phyloP scores from a whole-genome alignment of 2,888 invertebrate genomes.

The Barypeithes pellucidus region DNA sequence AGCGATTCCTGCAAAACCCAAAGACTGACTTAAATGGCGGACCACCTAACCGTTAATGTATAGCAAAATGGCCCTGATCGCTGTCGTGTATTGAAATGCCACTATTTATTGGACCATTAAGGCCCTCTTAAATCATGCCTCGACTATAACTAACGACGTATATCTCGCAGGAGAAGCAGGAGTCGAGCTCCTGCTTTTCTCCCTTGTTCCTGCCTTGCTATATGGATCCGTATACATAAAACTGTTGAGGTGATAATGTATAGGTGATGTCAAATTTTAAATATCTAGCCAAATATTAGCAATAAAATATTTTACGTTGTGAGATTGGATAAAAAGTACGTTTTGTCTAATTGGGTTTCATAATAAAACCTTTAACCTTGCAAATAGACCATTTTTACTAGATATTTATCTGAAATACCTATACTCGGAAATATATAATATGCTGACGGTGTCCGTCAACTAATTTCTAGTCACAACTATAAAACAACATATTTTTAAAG shows the following conservation, averaged over 20 bases:
- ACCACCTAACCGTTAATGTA: slow-evolving; percentile 53
- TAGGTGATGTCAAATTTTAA: slow-evolving; percentile 45
- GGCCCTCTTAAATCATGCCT: slow-evolving; percentile 75
- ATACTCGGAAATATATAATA: too few species aligned
- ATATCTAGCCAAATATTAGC: background rate
- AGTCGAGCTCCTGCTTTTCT: slow-evolving; percentile 51
- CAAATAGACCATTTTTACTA: too few species aligned
- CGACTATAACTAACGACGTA: slow-evolving; percentile 73
- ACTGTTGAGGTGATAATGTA: slow-evolving; percentile 55
- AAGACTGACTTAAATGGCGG: slow-evolving; percentile 52
- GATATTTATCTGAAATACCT: too few species aligned
- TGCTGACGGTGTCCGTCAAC: too few species aligned
- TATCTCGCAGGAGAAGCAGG: slow-evolving; percentile 59
- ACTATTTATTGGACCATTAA: slow-evolving; percentile 78
- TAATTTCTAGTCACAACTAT: too few species aligned
- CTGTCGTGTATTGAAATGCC: slow-evolving; percentile 74
- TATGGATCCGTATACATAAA: slow-evolving; percentile 64
- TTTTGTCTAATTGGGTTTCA: too few species aligned
- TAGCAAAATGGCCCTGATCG: slow-evolving; percentile 67
- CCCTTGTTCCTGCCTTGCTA: slow-evolving; percentile 35
- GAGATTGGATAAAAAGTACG: background rate
- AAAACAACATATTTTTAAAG: too few species aligned
- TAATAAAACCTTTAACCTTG: too few species aligned
- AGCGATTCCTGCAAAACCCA: slow-evolving; percentile 51
- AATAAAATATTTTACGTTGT: background rate